A percentile compares a stretch with the other conserved stretches of the same genome.
phyloP scores from a whole-genome alignment of 1,140 invertebrate species.

The Heliconius melpomene region DNA sequence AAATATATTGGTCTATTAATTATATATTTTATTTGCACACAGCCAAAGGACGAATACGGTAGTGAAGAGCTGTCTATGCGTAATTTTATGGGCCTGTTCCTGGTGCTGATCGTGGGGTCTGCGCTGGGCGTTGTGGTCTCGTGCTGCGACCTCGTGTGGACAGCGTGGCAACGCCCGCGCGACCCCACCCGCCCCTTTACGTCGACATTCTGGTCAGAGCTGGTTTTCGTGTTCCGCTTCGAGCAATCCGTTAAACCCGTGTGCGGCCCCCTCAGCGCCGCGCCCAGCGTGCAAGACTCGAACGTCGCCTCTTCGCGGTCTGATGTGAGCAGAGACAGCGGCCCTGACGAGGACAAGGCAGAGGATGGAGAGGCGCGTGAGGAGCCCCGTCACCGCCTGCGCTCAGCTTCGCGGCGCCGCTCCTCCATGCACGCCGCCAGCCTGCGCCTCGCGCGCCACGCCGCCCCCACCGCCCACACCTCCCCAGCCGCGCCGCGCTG shows the following conservation, averaged over 20 bases:
- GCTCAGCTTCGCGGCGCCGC: slow-evolving; percentile 53
- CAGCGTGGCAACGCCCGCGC: slow-evolving; percentile 51
- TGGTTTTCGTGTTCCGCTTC: slow-evolving; percentile 69
- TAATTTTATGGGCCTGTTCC: slow-evolving; percentile 96
- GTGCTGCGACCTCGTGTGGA: slow-evolving; percentile 64
- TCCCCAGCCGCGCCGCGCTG: slow-evolving; percentile 22
- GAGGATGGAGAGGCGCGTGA: slow-evolving; percentile 18
- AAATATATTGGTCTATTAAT: too few relatives aligned
- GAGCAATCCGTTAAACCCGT: slow-evolving; percentile 64
- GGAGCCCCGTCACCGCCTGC: slow-evolving; percentile 28
- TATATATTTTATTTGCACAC: not conserved
- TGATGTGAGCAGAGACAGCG: slow-evolving; percentile 13
- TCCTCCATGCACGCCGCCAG: slow-evolving; percentile 69
- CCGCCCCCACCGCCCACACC: slow-evolving; percentile 33
- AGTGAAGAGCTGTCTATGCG: slow-evolving; percentile 86
- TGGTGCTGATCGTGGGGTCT: slow-evolving; percentile 88
- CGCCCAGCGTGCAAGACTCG: slow-evolving; percentile 25
- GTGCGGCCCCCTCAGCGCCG: slow-evolving; percentile 48
- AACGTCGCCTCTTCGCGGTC: slow-evolving; percentile 26
- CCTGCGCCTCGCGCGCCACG: slow-evolving; percentile 56
- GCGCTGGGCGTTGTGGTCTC: slow-evolving; percentile 70
- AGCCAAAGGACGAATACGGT: slow-evolving; percentile 54
- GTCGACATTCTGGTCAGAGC: slow-evolving; percentile 54
- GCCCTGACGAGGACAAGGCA: not conserved
- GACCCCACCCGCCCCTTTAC: slow-evolving; percentile 42